A percentile compares a stretch with the other conserved stretches of the same genome.
phyloP scores from a whole-genome alignment of 1,140 invertebrate genomes.

The Megalonaias nervosa region DNA sequence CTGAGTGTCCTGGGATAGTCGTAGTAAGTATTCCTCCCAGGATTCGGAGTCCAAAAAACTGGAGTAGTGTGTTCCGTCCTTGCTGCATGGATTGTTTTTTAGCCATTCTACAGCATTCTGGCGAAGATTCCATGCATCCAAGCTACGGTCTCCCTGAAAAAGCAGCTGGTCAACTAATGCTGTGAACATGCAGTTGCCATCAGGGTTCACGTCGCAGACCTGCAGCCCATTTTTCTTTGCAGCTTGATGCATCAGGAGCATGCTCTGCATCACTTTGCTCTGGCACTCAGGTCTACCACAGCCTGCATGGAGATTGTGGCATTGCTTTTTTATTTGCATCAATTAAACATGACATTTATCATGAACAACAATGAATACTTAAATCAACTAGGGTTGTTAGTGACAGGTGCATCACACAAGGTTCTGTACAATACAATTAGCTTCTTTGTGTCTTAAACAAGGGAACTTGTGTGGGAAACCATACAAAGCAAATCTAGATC shows the following conservation, averaged over 20 bases:
- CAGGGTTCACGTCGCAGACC: conserved; percentile 33
- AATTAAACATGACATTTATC: no score
- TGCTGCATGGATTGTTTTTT: conserved; percentile 13
- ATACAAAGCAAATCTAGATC: no score
- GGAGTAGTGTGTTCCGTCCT: conserved; percentile 35
- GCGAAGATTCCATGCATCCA: conserved; percentile 19
- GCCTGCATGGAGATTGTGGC: conserved; percentile 10
- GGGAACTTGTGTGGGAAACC: no score
- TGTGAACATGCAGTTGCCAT: conserved; percentile 44
- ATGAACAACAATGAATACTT: no score
- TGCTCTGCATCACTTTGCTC: conserved; percentile 31
- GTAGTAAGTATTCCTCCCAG: conserved; percentile 29
- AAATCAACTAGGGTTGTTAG: no score
- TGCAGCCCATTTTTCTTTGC: conserved; percentile 13
- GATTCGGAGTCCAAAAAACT: conserved; percentile 33
- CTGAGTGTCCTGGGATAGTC: conserved; percentile 33
- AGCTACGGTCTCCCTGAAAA: conserved; percentile 9
- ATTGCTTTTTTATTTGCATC: no score
- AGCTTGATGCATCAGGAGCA: conserved; percentile 26
- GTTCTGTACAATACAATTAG: no score
- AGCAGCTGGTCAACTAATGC: conserved; percentile 36
- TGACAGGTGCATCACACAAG: no score
- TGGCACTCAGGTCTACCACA: conserved; percentile 42
- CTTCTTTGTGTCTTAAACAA: no score
- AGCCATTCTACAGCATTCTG: conserved; percentile 17